These are phyloP conservation scores for Apamea monoglypha DNA, from an alignment of 2,888 invertebrate genomes.

Conservation along the genomic window DNA sequence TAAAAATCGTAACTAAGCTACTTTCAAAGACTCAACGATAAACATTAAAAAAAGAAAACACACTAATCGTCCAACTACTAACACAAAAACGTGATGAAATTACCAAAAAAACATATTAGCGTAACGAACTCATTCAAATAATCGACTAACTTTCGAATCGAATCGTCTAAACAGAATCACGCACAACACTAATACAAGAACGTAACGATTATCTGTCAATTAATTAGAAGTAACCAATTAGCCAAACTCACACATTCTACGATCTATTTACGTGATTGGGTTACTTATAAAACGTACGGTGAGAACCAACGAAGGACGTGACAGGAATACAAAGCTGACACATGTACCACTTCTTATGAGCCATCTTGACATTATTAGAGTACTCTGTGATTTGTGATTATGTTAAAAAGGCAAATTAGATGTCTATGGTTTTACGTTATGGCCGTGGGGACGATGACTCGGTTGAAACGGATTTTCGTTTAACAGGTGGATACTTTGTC, in stretches of 20 bases:
- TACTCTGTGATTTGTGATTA: slow-evolving; percentile 61
- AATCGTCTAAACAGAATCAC: slow-evolving; percentile 53
- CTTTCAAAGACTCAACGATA: background rate
- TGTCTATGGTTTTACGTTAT: slow-evolving; percentile 59
- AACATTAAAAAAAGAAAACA: slow-evolving; percentile 30
- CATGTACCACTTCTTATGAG: slow-evolving; percentile 41
- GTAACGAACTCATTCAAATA: slow-evolving; percentile 47
- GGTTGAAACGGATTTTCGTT: slow-evolving; percentile 48
- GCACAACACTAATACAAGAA: slow-evolving; percentile 56
- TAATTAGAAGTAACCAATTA: slow-evolving; percentile 81
- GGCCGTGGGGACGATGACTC: slow-evolving; percentile 57
- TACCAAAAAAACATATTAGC: slow-evolving; percentile 49
- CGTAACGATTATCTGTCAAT: slow-evolving; percentile 77
- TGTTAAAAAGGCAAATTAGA: slow-evolving; percentile 60
- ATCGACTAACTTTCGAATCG: slow-evolving; percentile 59
- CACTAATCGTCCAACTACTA: slow-evolving; percentile 37
- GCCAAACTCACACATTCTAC: slow-evolving; percentile 74
- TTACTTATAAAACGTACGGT: slow-evolving; percentile 71
- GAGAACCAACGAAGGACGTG: slow-evolving; percentile 76
- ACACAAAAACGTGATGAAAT: slow-evolving; percentile 54
- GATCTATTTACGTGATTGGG: slow-evolving; percentile 82
- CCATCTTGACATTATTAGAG: slow-evolving; percentile 66
- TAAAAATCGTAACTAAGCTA: background rate
- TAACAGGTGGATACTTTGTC: slow-evolving; percentile 23
- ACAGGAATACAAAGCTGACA: slow-evolving; percentile 65